phyloP scores from a whole-genome alignment of 2,888 invertebrate genomes.

The Reticulitermes lucifugus region DNA sequence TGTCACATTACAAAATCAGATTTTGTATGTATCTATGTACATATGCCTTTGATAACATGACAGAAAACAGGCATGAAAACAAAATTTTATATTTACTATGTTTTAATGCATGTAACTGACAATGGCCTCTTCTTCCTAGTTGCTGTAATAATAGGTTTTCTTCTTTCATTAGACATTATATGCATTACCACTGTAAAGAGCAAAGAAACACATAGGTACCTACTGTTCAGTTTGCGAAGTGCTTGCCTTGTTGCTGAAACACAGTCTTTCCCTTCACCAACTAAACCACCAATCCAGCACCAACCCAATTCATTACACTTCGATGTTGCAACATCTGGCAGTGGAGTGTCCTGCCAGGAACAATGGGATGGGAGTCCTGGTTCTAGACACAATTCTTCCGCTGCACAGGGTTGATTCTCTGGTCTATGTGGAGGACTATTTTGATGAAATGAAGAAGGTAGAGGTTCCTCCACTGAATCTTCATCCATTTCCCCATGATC shows the following conservation, averaged over 20 bases:
- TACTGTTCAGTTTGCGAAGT: conserved; percentile 83
- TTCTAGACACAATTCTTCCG: conserved; percentile 54
- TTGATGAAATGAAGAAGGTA: not conserved
- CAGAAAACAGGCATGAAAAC: too few species aligned
- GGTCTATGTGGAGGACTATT: not conserved
- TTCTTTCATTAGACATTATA: too few species aligned
- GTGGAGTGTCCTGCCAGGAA: conserved; percentile 50
- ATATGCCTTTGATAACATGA: too few species aligned
- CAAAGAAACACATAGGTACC: conserved; percentile 64
- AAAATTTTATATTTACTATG: too few species aligned
- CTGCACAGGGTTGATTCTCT: conserved; percentile 54
- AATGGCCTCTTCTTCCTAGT: too few species aligned
- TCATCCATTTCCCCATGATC: conserved; percentile 49
- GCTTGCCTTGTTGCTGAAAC: conserved; percentile 77
- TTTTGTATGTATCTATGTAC: too few species aligned
- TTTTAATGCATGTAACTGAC: too few species aligned
- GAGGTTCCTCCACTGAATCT: conserved; percentile 45
- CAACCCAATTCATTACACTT: conserved; percentile 80
- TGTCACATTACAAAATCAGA: too few species aligned
- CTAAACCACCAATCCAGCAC: conserved; percentile 86
- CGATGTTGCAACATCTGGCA: conserved; percentile 58
- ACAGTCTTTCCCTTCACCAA: conserved; percentile 75
- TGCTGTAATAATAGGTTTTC: too few species aligned
- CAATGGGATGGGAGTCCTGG: not conserved
- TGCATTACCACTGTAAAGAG: too few species aligned